A percentile compares a stretch with the other conserved stretches of the same genome.
Evolutionary conservation across 2,113 vertebrate genomes (phyloP).

Genomic region (Morone chrysops): DNA sequence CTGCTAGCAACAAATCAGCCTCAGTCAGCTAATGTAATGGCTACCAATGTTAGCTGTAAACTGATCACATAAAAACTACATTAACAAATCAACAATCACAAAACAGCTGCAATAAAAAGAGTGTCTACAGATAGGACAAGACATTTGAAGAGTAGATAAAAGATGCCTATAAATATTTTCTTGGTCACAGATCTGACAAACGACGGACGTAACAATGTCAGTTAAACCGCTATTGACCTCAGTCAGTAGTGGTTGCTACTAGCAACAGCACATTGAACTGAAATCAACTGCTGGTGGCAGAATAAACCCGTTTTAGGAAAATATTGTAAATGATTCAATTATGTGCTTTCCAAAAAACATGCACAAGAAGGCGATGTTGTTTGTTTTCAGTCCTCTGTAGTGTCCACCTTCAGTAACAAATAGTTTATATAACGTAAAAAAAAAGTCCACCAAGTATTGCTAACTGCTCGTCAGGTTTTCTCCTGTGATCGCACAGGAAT

Average conservation of each 20-base stretch:
- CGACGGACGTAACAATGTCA: neutral
- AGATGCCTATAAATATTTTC: neutral
- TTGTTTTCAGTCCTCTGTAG: neutral
- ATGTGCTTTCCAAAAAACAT: neutral
- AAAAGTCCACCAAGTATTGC: neutral
- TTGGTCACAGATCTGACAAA: neutral
- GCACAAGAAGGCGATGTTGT: neutral
- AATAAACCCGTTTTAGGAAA: neutral
- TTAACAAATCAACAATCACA: neutral
- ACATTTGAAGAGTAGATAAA: neutral
- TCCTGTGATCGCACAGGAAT: neutral
- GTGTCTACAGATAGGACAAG: neutral
- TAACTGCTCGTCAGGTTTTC: neutral
- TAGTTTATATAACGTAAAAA: neutral
- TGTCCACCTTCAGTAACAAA: neutral
- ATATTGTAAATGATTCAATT: neutral
- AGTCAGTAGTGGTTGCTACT: neutral
- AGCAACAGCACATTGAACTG: neutral
- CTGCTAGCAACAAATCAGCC: neutral
- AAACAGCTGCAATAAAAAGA: neutral
- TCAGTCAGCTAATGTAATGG: neutral
- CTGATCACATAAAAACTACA: conserved; percentile 3
- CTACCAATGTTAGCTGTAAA: neutral
- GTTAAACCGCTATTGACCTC: neutral
- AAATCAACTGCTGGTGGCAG: neutral